phyloP scores from a whole-genome alignment of 2,113 vertebrate species.

The Xenopus tropicalis region DNA sequence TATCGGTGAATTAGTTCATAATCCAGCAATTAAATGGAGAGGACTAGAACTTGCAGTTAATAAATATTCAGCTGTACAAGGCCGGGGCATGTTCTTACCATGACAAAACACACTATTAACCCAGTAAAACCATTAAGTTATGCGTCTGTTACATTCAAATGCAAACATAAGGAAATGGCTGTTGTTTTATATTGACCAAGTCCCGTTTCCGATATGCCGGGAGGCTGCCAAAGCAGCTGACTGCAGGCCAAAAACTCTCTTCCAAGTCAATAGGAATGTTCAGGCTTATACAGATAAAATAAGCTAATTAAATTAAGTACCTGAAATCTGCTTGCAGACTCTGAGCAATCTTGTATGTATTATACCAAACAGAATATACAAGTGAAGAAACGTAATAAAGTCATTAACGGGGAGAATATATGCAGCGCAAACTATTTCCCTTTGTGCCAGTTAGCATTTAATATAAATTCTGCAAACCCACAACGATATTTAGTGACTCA shows the following conservation, averaged over 20 bases:
- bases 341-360: not conserved
- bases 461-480: too few relatives aligned
- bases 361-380: not conserved
- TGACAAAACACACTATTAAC: not conserved
- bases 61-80: too few relatives aligned
- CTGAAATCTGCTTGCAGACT: not conserved
- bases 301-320: constrained; percentile 24
- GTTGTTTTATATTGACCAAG: constrained; percentile 7
- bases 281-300: constrained; percentile 27
- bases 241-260: constrained; percentile 15
- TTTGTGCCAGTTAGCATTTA: too few relatives aligned
- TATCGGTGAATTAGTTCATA: too few relatives aligned
- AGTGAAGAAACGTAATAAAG: too few relatives aligned
- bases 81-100: too few relatives aligned
- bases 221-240: constrained; percentile 16
- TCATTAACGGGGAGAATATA: too few relatives aligned
- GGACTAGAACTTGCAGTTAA: too few relatives aligned
- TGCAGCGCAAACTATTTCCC: too few relatives aligned
- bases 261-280: constrained; percentile 32
- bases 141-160: not conserved
- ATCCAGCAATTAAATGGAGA: too few relatives aligned
- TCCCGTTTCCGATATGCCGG: not conserved
- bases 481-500: too few relatives aligned
- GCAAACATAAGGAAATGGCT: constrained; percentile 11
- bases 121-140: not conserved